Percentiles rank a stretch among this genome's conserved stretches.
These are phyloP conservation scores for Romanogobio albipinnatus DNA, from an alignment of 2,113 vertebrate species.

Conservation along the genomic window DNA sequence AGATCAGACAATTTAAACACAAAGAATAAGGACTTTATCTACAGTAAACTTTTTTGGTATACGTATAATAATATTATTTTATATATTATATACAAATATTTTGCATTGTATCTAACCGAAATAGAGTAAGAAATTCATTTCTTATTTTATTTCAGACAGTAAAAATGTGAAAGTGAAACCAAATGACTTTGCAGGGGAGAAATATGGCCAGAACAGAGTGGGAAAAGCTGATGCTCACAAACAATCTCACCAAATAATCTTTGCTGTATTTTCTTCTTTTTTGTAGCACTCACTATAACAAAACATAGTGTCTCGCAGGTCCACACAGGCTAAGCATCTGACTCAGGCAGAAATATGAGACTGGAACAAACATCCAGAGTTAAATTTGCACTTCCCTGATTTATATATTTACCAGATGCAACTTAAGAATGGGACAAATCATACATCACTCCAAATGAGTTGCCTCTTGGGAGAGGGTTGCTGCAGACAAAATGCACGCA, in stretches of 20 bases:
- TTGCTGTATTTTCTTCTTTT: neutral
- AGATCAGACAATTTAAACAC: neutral
- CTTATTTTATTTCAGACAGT: neutral
- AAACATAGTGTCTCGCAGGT: neutral
- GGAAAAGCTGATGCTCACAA: neutral
- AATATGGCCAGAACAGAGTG: neutral
- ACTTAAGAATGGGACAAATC: constrained; percentile 29
- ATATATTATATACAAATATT: neutral
- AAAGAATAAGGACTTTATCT: neutral
- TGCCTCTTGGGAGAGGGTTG: constrained; percentile 1
- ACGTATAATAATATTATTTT: neutral
- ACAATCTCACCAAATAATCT: neutral
- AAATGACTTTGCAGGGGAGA: neutral
- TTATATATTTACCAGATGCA: constrained; percentile 33
- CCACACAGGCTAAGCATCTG: neutral
- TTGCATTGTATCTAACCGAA: neutral
- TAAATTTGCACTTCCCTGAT: neutral
- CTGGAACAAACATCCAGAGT: neutral
- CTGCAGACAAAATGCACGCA: neutral
- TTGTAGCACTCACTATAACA: neutral
- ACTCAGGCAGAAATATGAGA: neutral
- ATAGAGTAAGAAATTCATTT: neutral
- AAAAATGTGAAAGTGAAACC: neutral
- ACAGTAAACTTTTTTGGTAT: neutral
- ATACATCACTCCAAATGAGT: constrained; percentile 38